A percentile compares a stretch with the other conserved stretches of the same genome.
phyloP scores from a whole-genome alignment of 2,113 vertebrate genomes.

The Myiozetetes cayanensis region DNA sequence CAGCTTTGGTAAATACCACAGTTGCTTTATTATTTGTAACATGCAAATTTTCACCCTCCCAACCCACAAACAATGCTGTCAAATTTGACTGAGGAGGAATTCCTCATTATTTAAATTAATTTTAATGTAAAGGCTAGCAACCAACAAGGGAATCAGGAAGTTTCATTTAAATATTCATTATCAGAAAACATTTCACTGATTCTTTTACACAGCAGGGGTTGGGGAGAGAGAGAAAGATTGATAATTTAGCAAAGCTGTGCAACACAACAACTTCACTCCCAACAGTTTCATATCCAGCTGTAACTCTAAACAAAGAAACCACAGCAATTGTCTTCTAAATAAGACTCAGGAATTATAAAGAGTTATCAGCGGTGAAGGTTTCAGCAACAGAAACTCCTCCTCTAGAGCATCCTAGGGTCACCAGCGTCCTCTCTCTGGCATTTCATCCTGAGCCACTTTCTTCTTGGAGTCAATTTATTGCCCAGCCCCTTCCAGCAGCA shows the following conservation, averaged over 20 bases:
- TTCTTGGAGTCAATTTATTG: neutral
- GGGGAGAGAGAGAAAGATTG: neutral
- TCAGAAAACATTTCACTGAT: neutral
- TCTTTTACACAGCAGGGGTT: neutral
- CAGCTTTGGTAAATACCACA: neutral
- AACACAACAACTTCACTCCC: neutral
- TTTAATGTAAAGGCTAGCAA: neutral
- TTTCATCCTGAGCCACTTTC: neutral
- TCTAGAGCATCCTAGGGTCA: neutral
- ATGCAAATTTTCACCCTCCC: neutral
- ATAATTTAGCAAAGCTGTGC: neutral
- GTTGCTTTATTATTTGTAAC: neutral
- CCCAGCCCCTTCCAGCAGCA: neutral
- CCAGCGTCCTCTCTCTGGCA: neutral
- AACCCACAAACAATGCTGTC: neutral
- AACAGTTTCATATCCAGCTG: neutral
- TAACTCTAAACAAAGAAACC: neutral
- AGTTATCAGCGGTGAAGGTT: neutral
- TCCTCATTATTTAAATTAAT: neutral
- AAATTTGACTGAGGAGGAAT: neutral
- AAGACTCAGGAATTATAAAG: neutral
- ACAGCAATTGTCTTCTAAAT: neutral
- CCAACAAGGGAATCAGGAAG: neutral
- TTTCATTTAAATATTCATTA: neutral
- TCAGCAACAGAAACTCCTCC: neutral